Evolutionary conservation across 2,888 invertebrate species (phyloP).

Genomic region (Watsonalla cultraria): DNA sequence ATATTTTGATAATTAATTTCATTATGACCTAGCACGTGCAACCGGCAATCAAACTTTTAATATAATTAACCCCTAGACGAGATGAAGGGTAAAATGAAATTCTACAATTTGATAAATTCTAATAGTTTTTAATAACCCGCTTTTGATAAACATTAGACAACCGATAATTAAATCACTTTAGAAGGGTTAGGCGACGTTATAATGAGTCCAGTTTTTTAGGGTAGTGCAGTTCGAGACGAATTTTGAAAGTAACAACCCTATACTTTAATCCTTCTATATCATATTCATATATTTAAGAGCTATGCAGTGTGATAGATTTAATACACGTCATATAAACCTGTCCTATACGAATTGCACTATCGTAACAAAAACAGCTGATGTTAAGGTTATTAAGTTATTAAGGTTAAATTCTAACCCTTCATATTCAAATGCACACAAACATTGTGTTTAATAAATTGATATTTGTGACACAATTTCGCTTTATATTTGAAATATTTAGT

Average conservation of each 20-base stretch:
- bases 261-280: neutral
- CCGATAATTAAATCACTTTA: conserved; percentile 61
- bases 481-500: neutral
- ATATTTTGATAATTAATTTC: conserved; percentile 40
- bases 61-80: conserved; percentile 58
- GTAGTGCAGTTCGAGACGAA: neutral
- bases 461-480: neutral
- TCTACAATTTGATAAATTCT: conserved; percentile 58
- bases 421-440: no score
- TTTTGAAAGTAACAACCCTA: neutral
- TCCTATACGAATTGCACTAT: no score
- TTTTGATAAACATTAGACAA: conserved; percentile 65
- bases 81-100: conserved; percentile 46
- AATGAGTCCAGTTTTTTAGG: neutral
- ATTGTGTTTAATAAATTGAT: no score
- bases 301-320: neutral
- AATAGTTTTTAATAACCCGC: conserved; percentile 72
- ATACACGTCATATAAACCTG: no score
- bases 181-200: conserved; percentile 33
- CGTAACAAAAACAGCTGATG: no score
- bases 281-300: neutral
- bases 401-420: no score
- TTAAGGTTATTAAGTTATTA: no score
- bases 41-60: conserved; percentile 64
- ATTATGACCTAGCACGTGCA: conserved; percentile 31